Evolutionary conservation across 1,140 invertebrate genomes (phyloP).

Genomic region (Formica selysi): DNA sequence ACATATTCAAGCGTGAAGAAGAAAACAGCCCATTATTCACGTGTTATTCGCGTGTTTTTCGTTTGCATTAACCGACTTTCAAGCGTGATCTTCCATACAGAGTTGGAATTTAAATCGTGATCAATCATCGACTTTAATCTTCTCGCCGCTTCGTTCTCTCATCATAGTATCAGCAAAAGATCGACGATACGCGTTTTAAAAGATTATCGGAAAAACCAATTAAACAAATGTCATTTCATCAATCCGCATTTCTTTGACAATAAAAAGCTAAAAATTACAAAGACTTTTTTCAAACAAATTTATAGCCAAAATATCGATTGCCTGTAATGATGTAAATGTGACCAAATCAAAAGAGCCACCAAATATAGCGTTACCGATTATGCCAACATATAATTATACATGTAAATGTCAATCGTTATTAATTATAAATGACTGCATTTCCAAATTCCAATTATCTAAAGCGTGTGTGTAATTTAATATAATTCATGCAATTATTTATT

Average conservation of each 20-base stretch:
- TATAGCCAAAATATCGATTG: background rate
- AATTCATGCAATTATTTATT: constrained; percentile 42
- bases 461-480: background rate
- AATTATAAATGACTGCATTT: constrained; percentile 11
- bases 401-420: constrained; percentile 11
- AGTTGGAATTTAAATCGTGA: too few relatives aligned
- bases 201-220: background rate
- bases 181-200: background rate
- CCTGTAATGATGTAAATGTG: background rate
- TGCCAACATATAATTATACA: background rate
- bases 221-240: too few relatives aligned
- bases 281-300: background rate
- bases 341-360: background rate
- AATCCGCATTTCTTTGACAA: background rate
- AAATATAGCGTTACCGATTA: background rate
- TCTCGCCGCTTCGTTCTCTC: background rate
- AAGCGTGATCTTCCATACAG: too few relatives aligned
- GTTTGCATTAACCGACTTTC: background rate
- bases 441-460: constrained; percentile 19
- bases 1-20: background rate
- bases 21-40: background rate
- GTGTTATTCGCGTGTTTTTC: background rate
- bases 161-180: constrained; percentile 53
- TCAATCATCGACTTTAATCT: too few relatives aligned
- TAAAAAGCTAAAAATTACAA: background rate